A percentile compares a stretch with the other conserved stretches of the same genome.
Evolutionary conservation across 2,113 vertebrate species (phyloP).

Genomic region (Ranitomeya imitator): DNA sequence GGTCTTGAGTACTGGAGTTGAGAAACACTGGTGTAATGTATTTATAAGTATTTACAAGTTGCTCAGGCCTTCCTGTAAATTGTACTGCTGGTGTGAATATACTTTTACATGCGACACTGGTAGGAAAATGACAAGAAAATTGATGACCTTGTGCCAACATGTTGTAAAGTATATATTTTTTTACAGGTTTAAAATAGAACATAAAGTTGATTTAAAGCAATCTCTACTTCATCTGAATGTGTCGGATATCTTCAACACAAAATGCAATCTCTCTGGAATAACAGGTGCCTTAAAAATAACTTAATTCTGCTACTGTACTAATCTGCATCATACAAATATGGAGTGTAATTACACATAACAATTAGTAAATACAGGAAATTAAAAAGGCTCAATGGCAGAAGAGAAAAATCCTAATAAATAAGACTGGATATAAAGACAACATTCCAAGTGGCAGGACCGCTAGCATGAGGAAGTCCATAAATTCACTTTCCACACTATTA

Average conservation of each 20-base stretch:
- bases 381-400: not conserved
- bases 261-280: constrained; percentile 71
- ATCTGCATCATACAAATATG: constrained; percentile 49
- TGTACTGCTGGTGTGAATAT: not conserved
- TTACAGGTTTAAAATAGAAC: constrained; percentile 69
- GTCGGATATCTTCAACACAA: constrained; percentile 69
- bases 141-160: not conserved
- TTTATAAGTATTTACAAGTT: not conserved
- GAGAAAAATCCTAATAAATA: not conserved
- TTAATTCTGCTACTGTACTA: not conserved
- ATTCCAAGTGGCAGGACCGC: not conserved
- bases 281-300: constrained; percentile 62
- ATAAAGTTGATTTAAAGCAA: constrained; percentile 68
- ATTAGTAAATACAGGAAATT: not conserved
- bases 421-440: not conserved
- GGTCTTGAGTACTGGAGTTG: no score
- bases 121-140: not conserved
- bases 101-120: not conserved
- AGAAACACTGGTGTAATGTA: no score
- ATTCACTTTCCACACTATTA: no score
- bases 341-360: constrained; percentile 7
- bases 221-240: constrained; percentile 65
- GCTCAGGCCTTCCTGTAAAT: not conserved
- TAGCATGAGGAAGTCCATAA: not conserved
- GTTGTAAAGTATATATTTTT: constrained; percentile 20